Evolutionary conservation across 2,113 vertebrate species (phyloP), one percentile per base, ranked within the genome.

Genomic region (Zapus hudsonius): DNA sequence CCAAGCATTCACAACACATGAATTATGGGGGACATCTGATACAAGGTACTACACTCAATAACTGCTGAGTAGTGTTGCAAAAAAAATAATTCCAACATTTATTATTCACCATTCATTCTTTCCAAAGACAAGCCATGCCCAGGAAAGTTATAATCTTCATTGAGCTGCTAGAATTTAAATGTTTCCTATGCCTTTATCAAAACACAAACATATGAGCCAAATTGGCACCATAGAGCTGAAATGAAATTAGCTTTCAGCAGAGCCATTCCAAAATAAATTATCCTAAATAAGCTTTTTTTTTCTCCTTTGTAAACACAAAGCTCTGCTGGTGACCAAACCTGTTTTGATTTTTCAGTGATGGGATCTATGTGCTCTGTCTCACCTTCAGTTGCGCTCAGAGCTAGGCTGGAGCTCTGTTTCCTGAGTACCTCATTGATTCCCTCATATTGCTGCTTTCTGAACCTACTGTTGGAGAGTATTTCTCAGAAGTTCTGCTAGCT

Each of bases 221-320:
- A 87, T 84, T 69, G 31, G 27, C 27, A 42, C 88, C 75, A 76
- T 23, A 75, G 63, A 88, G 63, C 74, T 74, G 90, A 90, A 90
- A 90, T 82, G 38, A 59, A 92, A 92, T 95, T 90, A 84, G 20
- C 69, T 84, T 88, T 91, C 87, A 25, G 94, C 69, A 76, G 73
- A 90, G 44, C 38, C 72, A 85, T 94, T 94, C 31, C 83, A 66
- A 92, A 92, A 94, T 78, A 92, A 94, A 95, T 88, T 80, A 82
- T 40, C 31, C 33, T 25, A 75, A 70, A 75, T 29, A 61, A 15
- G 2, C 16, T 84, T n/a, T 87, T 88, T n/a, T 87, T 88, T 55
- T 42, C 36, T 82, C 5, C 23, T 38, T 52, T 76, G 38, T 61
- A 90, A 88, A 59, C 42, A 22, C 31, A 76, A 87, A 88, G 36